Percentiles rank a stretch among this genome's conserved stretches.
phyloP scores from a whole-genome alignment of 2,888 invertebrate genomes.

The Drosophila prostipennis region DNA sequence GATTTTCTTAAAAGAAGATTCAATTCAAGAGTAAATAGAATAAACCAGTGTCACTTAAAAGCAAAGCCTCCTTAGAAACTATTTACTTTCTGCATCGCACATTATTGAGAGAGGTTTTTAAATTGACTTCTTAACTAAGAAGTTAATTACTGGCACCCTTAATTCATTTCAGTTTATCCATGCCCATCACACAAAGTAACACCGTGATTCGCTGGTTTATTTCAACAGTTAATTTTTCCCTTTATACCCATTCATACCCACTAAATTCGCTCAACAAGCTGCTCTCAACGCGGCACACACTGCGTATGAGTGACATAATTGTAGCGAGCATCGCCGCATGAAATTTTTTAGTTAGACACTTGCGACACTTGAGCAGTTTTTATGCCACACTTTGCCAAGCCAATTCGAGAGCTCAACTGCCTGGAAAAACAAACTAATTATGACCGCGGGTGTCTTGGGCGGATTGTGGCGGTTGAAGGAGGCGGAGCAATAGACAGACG shows the following conservation, averaged over 20 bases:
- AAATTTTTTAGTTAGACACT: conserved; percentile 41
- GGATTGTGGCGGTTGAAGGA: conserved; percentile 8
- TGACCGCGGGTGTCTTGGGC: conserved; percentile 65
- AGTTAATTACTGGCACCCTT: not conserved
- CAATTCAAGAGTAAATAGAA: too few relatives aligned
- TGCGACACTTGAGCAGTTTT: conserved; percentile 51
- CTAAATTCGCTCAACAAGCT: conserved; percentile 13
- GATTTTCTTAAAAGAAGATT: too few relatives aligned
- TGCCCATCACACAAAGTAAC: not conserved
- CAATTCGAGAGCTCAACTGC: conserved; percentile 70
- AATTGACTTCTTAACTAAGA: not conserved
- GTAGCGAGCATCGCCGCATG: conserved; percentile 37
- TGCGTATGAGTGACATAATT: conserved; percentile 63
- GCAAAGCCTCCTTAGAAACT: fast-evolving
- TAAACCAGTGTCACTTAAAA: not conserved
- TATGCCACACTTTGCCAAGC: conserved; percentile 51
- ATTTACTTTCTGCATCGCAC: not conserved
- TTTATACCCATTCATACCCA: not conserved
- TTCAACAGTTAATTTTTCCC: conserved; percentile 4
- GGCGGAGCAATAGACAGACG: conserved; percentile 3
- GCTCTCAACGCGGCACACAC: conserved; percentile 15
- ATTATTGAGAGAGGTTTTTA: too few relatives aligned
- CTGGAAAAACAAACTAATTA: conserved; percentile 78
- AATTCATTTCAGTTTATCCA: conserved; percentile 9
- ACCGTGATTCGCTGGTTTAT: not conserved